Conservation (phyloP, 1,140 invertebrate species). For the Asbolus verrucosus region DNA sequence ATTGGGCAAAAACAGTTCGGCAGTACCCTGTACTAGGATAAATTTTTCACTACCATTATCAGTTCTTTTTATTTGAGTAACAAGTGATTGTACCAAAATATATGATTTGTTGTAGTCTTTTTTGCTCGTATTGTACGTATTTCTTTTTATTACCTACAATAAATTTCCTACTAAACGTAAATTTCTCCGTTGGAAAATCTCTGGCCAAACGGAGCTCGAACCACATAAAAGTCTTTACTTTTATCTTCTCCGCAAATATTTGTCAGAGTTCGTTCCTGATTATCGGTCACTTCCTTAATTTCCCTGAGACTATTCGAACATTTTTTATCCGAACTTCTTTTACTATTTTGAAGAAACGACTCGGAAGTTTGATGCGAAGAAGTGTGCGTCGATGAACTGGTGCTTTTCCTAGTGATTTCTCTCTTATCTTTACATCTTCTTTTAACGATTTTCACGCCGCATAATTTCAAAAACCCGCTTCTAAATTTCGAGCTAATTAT, state of each 20-base stretch:
- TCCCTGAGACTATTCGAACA: conserved; percentile 57
- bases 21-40: neutral
- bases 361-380: conserved; percentile 63
- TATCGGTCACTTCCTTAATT: conserved; percentile 54
- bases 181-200: conserved; percentile 57
- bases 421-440: conserved; percentile 54
- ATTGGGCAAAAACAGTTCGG: neutral
- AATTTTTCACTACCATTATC: neutral
- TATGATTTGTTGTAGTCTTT: conserved; percentile 30
- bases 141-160: neutral
- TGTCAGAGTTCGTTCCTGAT: conserved; percentile 41
- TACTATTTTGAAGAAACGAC: conserved; percentile 57
- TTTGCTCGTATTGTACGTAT: conserved; percentile 5
- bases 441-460: conserved; percentile 62
- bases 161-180: conserved; percentile 52
- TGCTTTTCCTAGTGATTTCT: conserved; percentile 62
- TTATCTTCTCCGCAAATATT: conserved; percentile 41
- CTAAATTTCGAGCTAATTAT: conserved; percentile 93
- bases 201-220: conserved; percentile 49
- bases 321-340: conserved; percentile 52
- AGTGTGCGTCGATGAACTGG: conserved; percentile 61
- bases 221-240: conserved; percentile 6
- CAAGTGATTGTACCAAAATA: conserved; percentile 17
- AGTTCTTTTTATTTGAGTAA: conserved; percentile 19
- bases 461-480: conserved; percentile 79